Conservation (phyloP, 2,113 vertebrate genomes). For the Australoheros scitulus region DNA sequence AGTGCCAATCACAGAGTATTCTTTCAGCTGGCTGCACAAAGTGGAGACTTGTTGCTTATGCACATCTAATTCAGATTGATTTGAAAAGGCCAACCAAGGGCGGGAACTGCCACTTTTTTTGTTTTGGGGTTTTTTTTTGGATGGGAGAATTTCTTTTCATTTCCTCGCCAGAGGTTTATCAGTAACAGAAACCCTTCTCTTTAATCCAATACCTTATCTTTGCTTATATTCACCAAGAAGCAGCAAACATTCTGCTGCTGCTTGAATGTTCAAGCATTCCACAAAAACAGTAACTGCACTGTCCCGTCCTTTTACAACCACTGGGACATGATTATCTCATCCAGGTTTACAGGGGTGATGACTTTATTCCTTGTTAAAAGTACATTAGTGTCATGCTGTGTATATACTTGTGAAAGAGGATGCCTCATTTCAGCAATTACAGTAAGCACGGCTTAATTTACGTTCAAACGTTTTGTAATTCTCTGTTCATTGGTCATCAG, state of each 20-base stretch:
- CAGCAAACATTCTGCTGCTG: background rate
- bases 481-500: background rate
- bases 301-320: constrained; percentile 33
- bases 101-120: constrained; percentile 3
- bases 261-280: no score
- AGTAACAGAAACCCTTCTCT: constrained; percentile 19
- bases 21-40: constrained; percentile 21
- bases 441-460: constrained; percentile 28
- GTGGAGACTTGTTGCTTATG: constrained; percentile 19
- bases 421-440: constrained; percentile 41
- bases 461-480: background rate
- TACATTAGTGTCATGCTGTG: constrained; percentile 62
- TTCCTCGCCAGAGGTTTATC: constrained; percentile 26
- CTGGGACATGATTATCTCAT: constrained; percentile 33
- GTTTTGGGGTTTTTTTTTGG: background rate
- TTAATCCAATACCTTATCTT: constrained; percentile 13
- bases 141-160: constrained; percentile 16
- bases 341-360: constrained; percentile 35
- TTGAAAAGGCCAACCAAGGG: constrained; percentile 37
- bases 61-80: constrained; percentile 39
- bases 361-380: constrained; percentile 68
- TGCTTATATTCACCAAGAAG: background rate
- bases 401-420: constrained; percentile 38
- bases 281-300: background rate
- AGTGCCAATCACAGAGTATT: constrained; percentile 8